These are phyloP conservation scores for Montipora capricornis DNA, from an alignment of 64 coral and sea anemone genomes.

Conservation along the genomic window DNA sequence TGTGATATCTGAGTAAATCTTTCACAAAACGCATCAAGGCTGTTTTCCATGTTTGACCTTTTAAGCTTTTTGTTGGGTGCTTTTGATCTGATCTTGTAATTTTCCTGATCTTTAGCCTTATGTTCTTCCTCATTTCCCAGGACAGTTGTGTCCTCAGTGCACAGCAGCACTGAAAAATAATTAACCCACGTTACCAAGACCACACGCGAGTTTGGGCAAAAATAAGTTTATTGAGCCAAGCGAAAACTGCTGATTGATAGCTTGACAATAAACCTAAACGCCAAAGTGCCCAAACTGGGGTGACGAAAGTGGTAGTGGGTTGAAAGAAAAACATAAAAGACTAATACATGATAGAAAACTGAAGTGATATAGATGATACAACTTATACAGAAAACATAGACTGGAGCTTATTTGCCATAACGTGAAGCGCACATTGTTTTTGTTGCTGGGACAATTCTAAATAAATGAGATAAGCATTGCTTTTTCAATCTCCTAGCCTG, in stretches of 20 bases:
- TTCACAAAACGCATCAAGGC: conserved; percentile 2
- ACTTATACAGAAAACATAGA: too few species aligned
- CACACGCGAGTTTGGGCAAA: neutral
- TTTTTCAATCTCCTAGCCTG: too few species aligned
- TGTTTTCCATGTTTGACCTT: conserved; percentile 15
- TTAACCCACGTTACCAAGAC: conserved; percentile 12
- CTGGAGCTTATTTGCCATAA: too few species aligned
- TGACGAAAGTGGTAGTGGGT: too few species aligned
- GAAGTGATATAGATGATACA: too few species aligned
- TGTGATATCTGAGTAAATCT: neutral
- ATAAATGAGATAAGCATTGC: too few species aligned
- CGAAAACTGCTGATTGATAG: neutral
- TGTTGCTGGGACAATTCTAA: too few species aligned
- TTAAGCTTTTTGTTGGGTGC: neutral
- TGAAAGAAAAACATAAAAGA: too few species aligned
- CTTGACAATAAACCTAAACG: neutral
- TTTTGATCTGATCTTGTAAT: neutral
- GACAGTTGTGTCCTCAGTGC: conserved; percentile 10
- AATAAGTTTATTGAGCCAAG: conserved; percentile 15
- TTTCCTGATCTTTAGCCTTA: conserved; percentile 6
- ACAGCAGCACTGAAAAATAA: neutral
- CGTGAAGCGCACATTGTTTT: too few species aligned
- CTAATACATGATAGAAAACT: too few species aligned
- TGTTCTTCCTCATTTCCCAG: conserved; percentile 20
- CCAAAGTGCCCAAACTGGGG: too few species aligned